Evolutionary conservation across 2,888 invertebrate genomes (phyloP).

Genomic region (Ditula angustiorana): DNA sequence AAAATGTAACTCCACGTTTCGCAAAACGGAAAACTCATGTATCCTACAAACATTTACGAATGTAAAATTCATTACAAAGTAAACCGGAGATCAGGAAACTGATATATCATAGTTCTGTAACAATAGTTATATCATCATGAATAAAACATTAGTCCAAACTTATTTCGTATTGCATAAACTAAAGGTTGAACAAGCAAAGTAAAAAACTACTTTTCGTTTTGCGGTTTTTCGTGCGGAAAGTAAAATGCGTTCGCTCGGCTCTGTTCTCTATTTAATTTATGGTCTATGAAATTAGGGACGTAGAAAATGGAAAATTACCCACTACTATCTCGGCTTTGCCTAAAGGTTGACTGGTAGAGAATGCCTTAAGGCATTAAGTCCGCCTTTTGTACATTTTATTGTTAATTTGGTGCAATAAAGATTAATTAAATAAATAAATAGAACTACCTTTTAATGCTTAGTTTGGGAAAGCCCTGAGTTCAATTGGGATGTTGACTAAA

Average conservation of each 20-base stretch:
- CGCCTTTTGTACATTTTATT: too few species aligned
- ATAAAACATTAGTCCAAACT: constrained; percentile 16
- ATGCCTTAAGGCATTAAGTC: too few species aligned
- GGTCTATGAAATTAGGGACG: neutral
- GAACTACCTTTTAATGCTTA: too few species aligned
- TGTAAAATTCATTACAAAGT: neutral
- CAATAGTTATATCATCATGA: constrained; percentile 19
- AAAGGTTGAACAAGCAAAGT: constrained; percentile 1
- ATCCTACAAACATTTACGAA: constrained; percentile 1
- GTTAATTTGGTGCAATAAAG: too few species aligned
- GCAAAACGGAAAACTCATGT: constrained; percentile 2
- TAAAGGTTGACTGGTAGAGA: too few species aligned
- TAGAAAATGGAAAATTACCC: neutral
- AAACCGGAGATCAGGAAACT: constrained; percentile 13
- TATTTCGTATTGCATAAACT: constrained; percentile 12
- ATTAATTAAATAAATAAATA: too few species aligned
- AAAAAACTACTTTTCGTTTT: neutral
- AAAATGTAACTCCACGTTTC: neutral
- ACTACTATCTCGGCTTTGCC: neutral
- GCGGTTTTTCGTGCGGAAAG: constrained; percentile 18
- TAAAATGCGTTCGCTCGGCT: neutral
- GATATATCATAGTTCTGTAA: constrained; percentile 10
- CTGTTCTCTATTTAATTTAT: neutral
- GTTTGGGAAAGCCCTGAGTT: too few species aligned
- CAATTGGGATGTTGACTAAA: too few species aligned